These are phyloP conservation scores for Hemicordylus capensis DNA, from an alignment of 2,113 vertebrate species.

Conservation along the genomic window DNA sequence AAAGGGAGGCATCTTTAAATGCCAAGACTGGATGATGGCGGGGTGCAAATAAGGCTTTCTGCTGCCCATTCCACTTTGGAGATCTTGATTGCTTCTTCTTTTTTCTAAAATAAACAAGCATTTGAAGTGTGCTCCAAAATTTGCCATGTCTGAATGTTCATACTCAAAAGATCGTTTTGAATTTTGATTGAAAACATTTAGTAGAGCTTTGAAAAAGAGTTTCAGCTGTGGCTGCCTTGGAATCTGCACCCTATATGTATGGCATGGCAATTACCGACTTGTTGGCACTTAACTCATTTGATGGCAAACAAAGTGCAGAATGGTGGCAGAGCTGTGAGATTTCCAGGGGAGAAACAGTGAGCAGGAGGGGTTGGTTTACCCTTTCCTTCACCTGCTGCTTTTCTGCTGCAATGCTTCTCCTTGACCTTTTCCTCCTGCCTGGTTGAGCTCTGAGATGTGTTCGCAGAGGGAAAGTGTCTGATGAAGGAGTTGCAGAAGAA, in stretches of 20 bases:
- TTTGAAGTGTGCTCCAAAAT: background rate
- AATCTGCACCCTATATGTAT: background rate
- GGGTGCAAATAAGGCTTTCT: background rate
- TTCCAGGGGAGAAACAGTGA: background rate
- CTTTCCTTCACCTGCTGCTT: background rate
- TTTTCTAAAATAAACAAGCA: background rate
- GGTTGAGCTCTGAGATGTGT: background rate
- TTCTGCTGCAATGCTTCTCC: background rate
- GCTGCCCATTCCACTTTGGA: background rate
- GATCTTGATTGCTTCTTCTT: background rate
- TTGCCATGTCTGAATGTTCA: background rate
- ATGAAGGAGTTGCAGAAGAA: background rate
- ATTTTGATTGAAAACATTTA: background rate
- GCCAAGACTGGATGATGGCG: background rate
- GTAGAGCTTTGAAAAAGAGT: background rate
- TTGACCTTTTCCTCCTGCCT: background rate
- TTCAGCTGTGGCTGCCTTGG: background rate
- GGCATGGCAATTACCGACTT: background rate
- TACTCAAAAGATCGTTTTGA: background rate
- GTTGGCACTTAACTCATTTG: too few species aligned
- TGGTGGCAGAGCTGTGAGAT: background rate
- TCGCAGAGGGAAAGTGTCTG: background rate
- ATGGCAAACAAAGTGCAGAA: background rate
- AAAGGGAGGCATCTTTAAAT: slow-evolving; percentile 4
- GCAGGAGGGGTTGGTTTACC: background rate